Conservation (phyloP, 2,113 vertebrate genomes). For the Phylloscopus whistleri region DNA sequence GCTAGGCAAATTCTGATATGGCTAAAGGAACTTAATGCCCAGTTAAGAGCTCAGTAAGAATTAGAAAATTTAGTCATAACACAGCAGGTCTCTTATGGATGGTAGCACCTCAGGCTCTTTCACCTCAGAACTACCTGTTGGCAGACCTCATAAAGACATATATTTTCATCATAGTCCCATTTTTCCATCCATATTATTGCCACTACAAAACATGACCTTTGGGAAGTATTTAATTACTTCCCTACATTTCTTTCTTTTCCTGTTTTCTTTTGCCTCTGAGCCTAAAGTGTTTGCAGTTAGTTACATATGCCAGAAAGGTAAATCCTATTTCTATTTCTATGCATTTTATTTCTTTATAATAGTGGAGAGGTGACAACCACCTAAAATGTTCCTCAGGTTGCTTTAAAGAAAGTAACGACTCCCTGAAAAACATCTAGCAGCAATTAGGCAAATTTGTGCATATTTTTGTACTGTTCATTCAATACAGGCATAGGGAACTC, state of each 20-base stretch:
- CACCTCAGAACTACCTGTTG: background rate
- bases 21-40: background rate
- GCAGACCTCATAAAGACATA: conserved; percentile 11
- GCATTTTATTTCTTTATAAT: background rate
- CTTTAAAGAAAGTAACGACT: background rate
- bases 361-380: background rate
- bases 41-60: conserved; percentile 9
- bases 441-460: background rate
- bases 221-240: background rate
- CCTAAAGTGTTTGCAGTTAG: background rate
- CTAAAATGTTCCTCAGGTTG: background rate
- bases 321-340: background rate
- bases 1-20: background rate
- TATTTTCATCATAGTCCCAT: background rate
- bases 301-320: background rate
- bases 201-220: background rate
- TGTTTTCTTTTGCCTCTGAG: background rate
- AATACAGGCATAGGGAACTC: background rate
- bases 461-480: background rate
- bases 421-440: background rate
- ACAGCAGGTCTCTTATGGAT: background rate
- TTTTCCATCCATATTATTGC: conserved; percentile 1
- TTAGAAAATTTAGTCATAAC: background rate
- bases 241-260: background rate
- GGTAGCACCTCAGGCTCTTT: background rate